phyloP scores from a whole-genome alignment of 2,888 invertebrate species.

The Melipona beecheii region DNA sequence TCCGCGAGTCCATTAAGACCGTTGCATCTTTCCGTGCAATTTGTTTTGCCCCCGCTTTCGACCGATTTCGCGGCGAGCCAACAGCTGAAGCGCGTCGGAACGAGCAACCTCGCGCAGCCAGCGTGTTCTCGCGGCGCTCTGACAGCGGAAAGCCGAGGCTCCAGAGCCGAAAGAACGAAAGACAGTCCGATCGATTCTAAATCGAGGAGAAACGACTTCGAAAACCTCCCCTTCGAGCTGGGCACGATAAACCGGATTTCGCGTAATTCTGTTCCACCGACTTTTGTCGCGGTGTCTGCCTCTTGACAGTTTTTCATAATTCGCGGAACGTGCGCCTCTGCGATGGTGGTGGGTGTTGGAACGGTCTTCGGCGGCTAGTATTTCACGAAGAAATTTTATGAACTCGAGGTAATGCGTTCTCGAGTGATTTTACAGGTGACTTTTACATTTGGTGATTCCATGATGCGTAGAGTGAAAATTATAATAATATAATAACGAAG shows the following conservation, averaged over 20 bases:
- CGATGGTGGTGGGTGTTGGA: neutral
- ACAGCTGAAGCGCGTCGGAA: conserved; percentile 56
- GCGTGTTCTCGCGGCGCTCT: neutral
- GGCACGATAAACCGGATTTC: neutral
- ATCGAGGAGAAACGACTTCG: conserved; percentile 33
- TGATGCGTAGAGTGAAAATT: too few relatives aligned
- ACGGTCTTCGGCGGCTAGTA: too few relatives aligned
- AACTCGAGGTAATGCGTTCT: too few relatives aligned
- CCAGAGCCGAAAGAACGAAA: conserved; percentile 12
- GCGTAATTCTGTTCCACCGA: neutral
- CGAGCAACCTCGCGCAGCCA: conserved; percentile 54
- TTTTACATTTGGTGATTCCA: too few relatives aligned
- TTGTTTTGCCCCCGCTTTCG: conserved; percentile 68
- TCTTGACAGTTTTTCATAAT: neutral
- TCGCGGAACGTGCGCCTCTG: neutral
- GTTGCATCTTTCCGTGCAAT: conserved; percentile 74
- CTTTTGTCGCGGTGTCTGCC: neutral
- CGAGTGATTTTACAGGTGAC: too few relatives aligned
- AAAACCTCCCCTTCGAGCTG: neutral
- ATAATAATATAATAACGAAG: too few relatives aligned
- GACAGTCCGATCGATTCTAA: conserved; percentile 34
- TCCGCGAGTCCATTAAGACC: conserved; percentile 71
- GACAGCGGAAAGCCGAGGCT: neutral
- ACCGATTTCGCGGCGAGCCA: conserved; percentile 47
- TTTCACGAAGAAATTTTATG: too few relatives aligned